Percentiles rank a stretch among this genome's conserved stretches.
phyloP scores from a whole-genome alignment of 2,888 invertebrate species.

The Rhagium mordax region DNA sequence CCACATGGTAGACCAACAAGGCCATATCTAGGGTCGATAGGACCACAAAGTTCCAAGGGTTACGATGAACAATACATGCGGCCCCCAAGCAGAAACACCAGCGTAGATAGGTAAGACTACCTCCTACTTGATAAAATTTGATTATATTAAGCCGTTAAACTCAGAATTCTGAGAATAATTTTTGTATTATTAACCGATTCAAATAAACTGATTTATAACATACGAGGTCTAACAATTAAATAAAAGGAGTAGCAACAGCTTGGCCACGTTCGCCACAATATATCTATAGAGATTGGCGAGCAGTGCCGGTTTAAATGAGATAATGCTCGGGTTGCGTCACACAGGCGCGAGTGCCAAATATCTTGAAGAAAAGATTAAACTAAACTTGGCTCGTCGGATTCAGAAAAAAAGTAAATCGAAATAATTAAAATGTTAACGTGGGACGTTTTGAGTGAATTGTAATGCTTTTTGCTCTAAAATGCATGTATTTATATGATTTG shows the following conservation, averaged over 20 bases:
- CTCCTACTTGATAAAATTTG: too few species aligned
- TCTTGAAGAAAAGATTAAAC: background rate
- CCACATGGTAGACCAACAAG: conserved; percentile 72
- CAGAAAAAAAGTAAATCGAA: background rate
- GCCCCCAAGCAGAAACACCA: conserved; percentile 90
- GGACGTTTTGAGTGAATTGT: too few species aligned
- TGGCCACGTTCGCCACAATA: background rate
- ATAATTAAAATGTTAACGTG: background rate
- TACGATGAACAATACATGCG: conserved; percentile 96
- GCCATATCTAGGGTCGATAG: conserved; percentile 69
- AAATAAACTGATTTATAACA: background rate
- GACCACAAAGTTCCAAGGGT: conserved; percentile 84
- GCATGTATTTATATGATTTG: too few species aligned
- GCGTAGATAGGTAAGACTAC: conserved; percentile 78
- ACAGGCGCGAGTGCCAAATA: background rate
- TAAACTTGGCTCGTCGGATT: background rate
- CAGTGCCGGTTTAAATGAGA: background rate
- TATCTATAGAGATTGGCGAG: background rate
- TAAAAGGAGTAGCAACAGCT: background rate
- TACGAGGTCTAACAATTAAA: background rate
- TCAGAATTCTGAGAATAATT: too few species aligned
- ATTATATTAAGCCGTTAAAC: too few species aligned
- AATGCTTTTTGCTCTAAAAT: too few species aligned
- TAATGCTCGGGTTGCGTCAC: background rate
- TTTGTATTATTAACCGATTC: too few species aligned